Evolutionary conservation across 2,113 vertebrate genomes (phyloP), one percentile per base, ranked within the genome.

Genomic region (Callionymus lyra): DNA sequence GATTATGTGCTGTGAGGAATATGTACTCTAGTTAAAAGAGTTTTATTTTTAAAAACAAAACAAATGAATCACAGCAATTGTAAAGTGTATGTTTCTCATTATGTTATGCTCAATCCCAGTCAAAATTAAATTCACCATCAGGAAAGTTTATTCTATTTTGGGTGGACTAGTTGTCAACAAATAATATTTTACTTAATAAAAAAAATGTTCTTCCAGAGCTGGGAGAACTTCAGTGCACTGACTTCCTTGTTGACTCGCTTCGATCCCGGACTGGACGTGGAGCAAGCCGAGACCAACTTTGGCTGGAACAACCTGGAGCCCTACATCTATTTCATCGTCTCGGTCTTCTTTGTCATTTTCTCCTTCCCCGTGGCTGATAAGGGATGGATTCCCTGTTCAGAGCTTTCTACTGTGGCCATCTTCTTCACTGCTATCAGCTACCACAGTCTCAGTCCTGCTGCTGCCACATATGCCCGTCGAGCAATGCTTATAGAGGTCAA

Each of bases 271-370:
- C 81, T 99, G 55, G 93, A 99, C 3, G 84, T 99, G 56, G 93
- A 97, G 57, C 89, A 98, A 80, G 94, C 94, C 0, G 92, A 97
- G 78, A 88, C 81, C 19, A 92, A 97, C 82, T 97, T 97, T 38
- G 86, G 94, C 34, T 97, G 93, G 93, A 97, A 93, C 72, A 92
- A 96, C 65, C 82, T 98, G 38, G 94, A 99, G 60, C 94, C 91
- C 0, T 92, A 99, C 27, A 21, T 89, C 12, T 89, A 97, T 64
- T 99, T 97, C 65, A 82, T 98, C 47, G 48, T 97, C 0, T 98
- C 95, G 0, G 93, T 96, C 1, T 80, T 91, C 77, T 97, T 99
- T 31, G 87, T 94, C 13, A 91, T 98, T 55, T 90, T 97, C 74
- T 93, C 91, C 33, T 98, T 98, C 65, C 94, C 95, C 0, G 68